phyloP scores from a whole-genome alignment of 2,888 invertebrate genomes.

The Rambutsinella grinnellia region DNA sequence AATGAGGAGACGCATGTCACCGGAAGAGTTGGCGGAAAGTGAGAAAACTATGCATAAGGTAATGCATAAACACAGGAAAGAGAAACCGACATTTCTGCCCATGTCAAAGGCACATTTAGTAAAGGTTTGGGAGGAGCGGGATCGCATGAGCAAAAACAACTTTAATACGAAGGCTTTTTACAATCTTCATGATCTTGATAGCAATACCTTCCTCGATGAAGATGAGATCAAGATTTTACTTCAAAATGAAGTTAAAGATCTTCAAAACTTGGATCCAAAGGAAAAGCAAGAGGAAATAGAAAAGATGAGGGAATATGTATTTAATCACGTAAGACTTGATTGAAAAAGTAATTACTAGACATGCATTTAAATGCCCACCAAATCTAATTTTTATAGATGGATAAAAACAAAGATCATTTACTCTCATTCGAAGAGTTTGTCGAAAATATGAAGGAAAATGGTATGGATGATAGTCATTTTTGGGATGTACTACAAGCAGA shows the following conservation, averaged over 20 bases:
- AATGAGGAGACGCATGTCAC: conserved; percentile 1
- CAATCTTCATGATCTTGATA: conserved; percentile 33
- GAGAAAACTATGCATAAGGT: neutral
- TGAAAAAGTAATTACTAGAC: too few species aligned
- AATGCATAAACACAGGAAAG: neutral
- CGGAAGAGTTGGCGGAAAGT: neutral
- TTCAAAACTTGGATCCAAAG: conserved; percentile 4
- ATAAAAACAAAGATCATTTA: conserved; percentile 17
- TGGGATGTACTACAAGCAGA: conserved; percentile 6
- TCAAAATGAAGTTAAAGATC: neutral
- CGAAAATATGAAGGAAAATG: neutral
- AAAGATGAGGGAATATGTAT: conserved; percentile 33
- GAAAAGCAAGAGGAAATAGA: conserved; percentile 22
- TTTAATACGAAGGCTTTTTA: conserved; percentile 31
- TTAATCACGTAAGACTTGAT: conserved; percentile 9
- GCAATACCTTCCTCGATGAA: conserved; percentile 28
- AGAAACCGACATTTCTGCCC: conserved; percentile 7
- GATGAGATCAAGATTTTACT: conserved; percentile 23
- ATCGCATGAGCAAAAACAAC: conserved; percentile 20
- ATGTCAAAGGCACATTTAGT: conserved; percentile 15
- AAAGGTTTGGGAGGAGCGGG: conserved; percentile 28
- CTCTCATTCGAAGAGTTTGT: conserved; percentile 32
- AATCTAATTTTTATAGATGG: conserved; percentile 16
- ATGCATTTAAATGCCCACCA: neutral
- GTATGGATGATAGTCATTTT: conserved; percentile 18